Percentiles rank a stretch among this genome's conserved stretches.
Evolutionary conservation across 2,113 vertebrate genomes (phyloP).

Genomic region (Tenrec ecaudatus): DNA sequence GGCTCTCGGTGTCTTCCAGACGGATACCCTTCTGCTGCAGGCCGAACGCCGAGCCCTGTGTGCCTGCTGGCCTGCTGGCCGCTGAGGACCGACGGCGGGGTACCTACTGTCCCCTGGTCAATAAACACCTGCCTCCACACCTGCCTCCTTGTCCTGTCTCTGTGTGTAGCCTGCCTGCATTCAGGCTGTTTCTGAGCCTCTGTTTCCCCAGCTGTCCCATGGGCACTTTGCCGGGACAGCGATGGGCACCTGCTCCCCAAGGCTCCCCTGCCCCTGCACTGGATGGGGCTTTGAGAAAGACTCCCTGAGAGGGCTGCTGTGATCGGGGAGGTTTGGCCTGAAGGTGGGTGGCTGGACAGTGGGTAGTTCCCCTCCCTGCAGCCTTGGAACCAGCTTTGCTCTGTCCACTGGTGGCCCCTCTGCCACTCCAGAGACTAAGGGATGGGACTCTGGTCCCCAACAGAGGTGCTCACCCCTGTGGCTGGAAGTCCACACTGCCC

Average conservation of each 20-base stretch:
- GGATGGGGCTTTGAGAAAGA: too few species aligned
- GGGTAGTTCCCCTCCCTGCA: background rate
- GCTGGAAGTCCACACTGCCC: too few species aligned
- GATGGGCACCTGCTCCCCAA: rapidly evolving
- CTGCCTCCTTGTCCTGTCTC: background rate
- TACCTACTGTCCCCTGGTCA: background rate
- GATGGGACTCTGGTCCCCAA: background rate
- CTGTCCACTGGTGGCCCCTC: background rate
- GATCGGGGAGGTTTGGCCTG: too few species aligned
- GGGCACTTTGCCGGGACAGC: rapidly evolving
- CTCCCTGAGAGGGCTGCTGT: background rate
- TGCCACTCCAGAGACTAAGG: background rate
- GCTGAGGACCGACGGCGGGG: slow-evolving; percentile 72
- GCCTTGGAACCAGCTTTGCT: background rate
- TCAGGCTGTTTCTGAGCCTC: background rate
- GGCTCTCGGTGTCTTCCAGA: slow-evolving; percentile 85
- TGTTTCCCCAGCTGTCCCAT: background rate
- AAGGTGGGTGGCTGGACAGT: too few species aligned
- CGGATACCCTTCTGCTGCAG: slow-evolving; percentile 94
- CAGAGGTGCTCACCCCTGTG: too few species aligned
- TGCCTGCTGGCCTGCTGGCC: slow-evolving; percentile 91
- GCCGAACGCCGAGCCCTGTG: slow-evolving; percentile 94
- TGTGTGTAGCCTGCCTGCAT: background rate
- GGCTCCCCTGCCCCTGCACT: background rate
- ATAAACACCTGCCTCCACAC: slow-evolving; percentile 58